Evolutionary conservation across 2,113 vertebrate genomes (phyloP), one percentile per base, ranked within the genome.

Genomic region (Promerops cafer): DNA sequence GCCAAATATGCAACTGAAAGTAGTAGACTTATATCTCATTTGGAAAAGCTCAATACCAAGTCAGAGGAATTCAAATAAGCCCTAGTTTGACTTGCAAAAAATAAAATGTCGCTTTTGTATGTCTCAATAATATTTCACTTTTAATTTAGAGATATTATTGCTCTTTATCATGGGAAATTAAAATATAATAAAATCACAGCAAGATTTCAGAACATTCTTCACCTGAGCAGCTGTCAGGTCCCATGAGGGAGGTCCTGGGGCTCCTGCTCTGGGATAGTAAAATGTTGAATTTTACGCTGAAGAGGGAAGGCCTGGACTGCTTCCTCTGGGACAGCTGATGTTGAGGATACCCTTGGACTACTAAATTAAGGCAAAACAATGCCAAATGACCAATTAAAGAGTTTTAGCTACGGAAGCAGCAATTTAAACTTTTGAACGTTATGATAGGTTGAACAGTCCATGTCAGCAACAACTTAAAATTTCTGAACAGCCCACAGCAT

Each of bases 201-300:
- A 47, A 45, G 15, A 44, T 71, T 83, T 78, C 52, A 66, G 44
- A 66, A 8, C 66, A 56, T 64, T 92, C 86, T 83, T 57, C 52
- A 84, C n/a, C 54, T 66, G 42, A 92, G 39, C 27, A 90, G 18
- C 60, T 75, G 21, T 27, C 10, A 19, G 30, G 21, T 68, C 11
- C n/a, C 0, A 0, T 24, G 14, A 72, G 22, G 18, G 42, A 65
- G 8, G 30, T 56, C 12, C 27, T 60, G 33, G 33, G 33, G 26
- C 27, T 37, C 37, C 33, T 60, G 53, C 53, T 60, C 18, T 52
- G 37, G 83, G 7, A 68, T 1, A 68, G 31, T 7, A 52, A 77
- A 68, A 37, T 23, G 14, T 10, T 60, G 53, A 42, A 44, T 23
- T n/a, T n/a, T n/a, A n/a, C n/a, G n/a, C 17, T 44, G 63, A 37